These are phyloP conservation scores for Aldabrachelys gigantea DNA, from an alignment of 2,113 vertebrate species.

Conservation along the genomic window DNA sequence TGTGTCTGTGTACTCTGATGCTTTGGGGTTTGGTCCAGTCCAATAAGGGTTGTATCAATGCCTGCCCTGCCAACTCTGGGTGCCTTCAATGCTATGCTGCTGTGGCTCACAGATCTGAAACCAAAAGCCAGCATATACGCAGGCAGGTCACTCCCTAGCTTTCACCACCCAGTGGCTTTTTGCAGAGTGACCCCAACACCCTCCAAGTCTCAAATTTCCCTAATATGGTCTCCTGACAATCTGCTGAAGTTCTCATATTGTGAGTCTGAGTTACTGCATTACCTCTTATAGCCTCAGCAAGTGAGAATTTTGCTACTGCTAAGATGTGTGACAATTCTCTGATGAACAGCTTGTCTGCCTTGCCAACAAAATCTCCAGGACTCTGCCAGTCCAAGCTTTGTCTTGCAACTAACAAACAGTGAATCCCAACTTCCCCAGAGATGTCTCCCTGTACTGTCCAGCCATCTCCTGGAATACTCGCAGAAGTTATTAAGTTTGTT, in stretches of 20 bases:
- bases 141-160: not conserved
- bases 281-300: not conserved
- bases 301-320: not conserved
- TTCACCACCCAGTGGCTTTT: not conserved
- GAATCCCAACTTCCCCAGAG: not conserved
- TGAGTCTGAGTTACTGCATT: not conserved
- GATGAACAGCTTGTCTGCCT: not conserved
- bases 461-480: too few relatives aligned
- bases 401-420: not conserved
- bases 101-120: not conserved
- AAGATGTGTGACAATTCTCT: not conserved
- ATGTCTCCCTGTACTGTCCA: not conserved
- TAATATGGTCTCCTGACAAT: not conserved
- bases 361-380: not conserved
- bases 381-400: not conserved
- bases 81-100: not conserved
- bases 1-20: not conserved
- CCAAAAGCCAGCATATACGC: not conserved
- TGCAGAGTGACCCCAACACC: not conserved
- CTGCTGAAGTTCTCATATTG: not conserved
- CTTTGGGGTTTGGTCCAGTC: not conserved
- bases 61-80: too few relatives aligned
- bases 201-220: not conserved
- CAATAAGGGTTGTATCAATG: not conserved
- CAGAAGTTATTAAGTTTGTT: too few relatives aligned